Percentiles rank a stretch among this genome's conserved stretches.
Conservation (phyloP, 2,797 vertebrate genomes). For the Halcyon badia region DNA sequence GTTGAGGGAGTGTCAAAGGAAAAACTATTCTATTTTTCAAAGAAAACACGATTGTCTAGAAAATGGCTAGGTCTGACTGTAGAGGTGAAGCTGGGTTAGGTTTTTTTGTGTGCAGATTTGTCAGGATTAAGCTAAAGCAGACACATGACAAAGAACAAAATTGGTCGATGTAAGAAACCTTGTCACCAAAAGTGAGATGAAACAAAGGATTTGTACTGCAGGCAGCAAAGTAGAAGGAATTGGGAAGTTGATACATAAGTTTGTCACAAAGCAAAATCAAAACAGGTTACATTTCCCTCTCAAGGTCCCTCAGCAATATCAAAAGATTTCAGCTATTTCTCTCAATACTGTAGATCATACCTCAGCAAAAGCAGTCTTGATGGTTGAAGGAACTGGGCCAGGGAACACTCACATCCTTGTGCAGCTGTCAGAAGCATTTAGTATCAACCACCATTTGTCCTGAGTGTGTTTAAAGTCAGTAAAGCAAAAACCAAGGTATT, state of each 20-base stretch:
- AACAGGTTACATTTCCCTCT: not conserved
- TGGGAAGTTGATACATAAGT: not conserved
- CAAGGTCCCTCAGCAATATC: not conserved
- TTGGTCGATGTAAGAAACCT: not conserved
- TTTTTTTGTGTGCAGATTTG: not conserved
- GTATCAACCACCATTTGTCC: not conserved
- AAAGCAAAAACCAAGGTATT: not conserved
- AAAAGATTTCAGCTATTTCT: not conserved
- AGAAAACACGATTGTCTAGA: not conserved
- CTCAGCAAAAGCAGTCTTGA: not conserved
- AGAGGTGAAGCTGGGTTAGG: not conserved
- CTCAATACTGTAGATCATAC: not conserved
- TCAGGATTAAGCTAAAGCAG: not conserved
- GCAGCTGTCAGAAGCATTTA: not conserved
- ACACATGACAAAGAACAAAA: not conserved
- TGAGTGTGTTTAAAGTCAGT: not conserved
- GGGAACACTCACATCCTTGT: not conserved
- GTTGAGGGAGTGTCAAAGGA: not conserved
- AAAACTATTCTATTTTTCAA: not conserved
- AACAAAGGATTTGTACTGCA: not conserved
- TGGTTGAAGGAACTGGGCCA: not conserved
- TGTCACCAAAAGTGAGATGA: not conserved
- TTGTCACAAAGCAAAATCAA: not conserved
- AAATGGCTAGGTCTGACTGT: not conserved
- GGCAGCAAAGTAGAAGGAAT: not conserved